A percentile compares a stretch with the other conserved stretches of the same genome.
These are phyloP conservation scores for Asteroscopus sphinx DNA, from an alignment of 2,888 invertebrate genomes.

Conservation along the genomic window DNA sequence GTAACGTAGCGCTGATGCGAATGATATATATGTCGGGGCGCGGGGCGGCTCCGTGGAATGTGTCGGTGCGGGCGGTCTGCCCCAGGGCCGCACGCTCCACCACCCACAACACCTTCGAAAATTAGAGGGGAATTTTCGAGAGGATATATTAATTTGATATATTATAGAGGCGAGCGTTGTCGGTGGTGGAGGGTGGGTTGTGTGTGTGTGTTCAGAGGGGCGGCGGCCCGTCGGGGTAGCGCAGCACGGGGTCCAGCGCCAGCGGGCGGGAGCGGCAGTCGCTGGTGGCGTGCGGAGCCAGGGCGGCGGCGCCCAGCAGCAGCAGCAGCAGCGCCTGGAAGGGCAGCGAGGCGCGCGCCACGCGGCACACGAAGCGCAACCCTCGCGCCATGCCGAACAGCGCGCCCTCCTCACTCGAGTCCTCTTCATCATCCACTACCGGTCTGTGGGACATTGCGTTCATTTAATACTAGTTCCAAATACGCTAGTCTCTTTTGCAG, in stretches of 20 bases:
- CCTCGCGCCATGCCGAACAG: slow-evolving; percentile 91
- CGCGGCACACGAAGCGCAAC: slow-evolving; percentile 96
- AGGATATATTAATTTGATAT: background rate
- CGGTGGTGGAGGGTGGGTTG: slow-evolving; percentile 68
- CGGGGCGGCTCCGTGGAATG: slow-evolving; percentile 48
- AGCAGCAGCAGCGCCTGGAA: slow-evolving; percentile 98
- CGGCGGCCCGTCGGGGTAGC: slow-evolving; percentile 98
- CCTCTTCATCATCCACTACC: slow-evolving; percentile 65
- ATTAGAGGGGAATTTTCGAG: slow-evolving; percentile 1
- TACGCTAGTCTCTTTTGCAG: background rate
- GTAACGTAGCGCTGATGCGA: slow-evolving; percentile 86
- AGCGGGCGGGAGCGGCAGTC: slow-evolving; percentile 94
- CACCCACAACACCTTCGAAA: slow-evolving; percentile 43
- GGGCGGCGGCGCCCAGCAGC: slow-evolving; percentile 97
- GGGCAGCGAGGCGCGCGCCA: slow-evolving; percentile 97
- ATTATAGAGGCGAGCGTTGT: slow-evolving; percentile 36
- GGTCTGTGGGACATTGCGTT: slow-evolving; percentile 61
- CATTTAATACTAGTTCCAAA: background rate
- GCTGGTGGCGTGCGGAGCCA: slow-evolving; percentile 96
- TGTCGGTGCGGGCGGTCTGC: slow-evolving; percentile 31
- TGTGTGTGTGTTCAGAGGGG: slow-evolving; percentile 89
- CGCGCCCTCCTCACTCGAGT: slow-evolving; percentile 69
- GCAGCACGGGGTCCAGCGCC: slow-evolving; percentile 96
- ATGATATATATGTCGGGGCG: slow-evolving; percentile 50
- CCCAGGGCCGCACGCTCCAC: slow-evolving; percentile 56